phyloP scores from a whole-genome alignment of 1,140 invertebrate genomes.

The Macrobrachium nipponense region DNA sequence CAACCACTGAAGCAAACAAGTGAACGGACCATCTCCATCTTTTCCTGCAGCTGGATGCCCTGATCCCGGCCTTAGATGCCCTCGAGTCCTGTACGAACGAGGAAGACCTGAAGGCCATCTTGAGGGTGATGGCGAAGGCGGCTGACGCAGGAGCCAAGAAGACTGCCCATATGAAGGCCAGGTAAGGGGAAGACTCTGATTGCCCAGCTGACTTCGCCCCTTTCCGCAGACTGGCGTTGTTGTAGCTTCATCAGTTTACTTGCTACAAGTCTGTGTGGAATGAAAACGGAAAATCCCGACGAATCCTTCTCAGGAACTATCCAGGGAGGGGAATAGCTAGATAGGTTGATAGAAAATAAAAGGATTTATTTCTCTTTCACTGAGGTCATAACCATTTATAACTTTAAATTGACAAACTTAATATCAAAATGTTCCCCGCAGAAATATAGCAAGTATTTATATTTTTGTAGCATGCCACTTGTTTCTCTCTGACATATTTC shows the following conservation, averaged over 20 bases:
- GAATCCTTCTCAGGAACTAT: too few species aligned
- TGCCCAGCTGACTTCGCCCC: too few species aligned
- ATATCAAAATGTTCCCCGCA: not conserved
- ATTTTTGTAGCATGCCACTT: not conserved
- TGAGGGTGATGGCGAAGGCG: slow-evolving; percentile 69
- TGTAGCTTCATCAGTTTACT: too few species aligned
- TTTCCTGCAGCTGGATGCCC: slow-evolving; percentile 72
- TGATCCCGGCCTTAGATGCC: slow-evolving; percentile 67
- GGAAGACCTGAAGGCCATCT: slow-evolving; percentile 66
- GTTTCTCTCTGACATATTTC: not conserved
- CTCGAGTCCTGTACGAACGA: slow-evolving; percentile 65
- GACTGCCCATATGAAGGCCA: slow-evolving; percentile 74
- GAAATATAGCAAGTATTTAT: not conserved
- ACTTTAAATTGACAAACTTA: too few species aligned
- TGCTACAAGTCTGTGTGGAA: too few species aligned
- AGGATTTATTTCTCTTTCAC: too few species aligned
- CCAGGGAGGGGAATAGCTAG: too few species aligned
- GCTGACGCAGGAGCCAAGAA: slow-evolving; percentile 70
- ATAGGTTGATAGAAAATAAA: too few species aligned
- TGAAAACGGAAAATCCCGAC: too few species aligned
- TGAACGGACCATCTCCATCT: not conserved
- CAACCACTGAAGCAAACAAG: slow-evolving; percentile 40
- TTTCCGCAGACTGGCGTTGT: too few species aligned
- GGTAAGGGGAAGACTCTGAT: slow-evolving; percentile 28
- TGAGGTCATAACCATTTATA: too few species aligned